Percentiles rank a stretch among this genome's conserved stretches.
These are phyloP conservation scores for Cyprinodon tularosa DNA, from an alignment of 2,113 vertebrate species.

Conservation along the genomic window DNA sequence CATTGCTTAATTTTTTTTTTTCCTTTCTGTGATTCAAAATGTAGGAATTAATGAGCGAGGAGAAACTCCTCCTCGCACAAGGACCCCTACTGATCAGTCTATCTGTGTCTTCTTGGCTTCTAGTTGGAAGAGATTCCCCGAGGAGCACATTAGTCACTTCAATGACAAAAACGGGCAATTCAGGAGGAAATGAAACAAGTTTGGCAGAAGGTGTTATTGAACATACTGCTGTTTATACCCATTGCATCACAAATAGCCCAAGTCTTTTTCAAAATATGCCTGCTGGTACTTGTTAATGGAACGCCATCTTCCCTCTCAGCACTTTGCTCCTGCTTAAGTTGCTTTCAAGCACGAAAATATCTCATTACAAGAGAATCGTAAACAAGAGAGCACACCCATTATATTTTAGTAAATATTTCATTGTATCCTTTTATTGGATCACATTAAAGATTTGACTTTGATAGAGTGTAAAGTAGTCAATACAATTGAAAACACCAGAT, in stretches of 20 bases:
- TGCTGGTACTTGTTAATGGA: constrained; percentile 5
- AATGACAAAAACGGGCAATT: constrained; percentile 56
- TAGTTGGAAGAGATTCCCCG: constrained; percentile 41
- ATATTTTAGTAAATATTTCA: too few species aligned
- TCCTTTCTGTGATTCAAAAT: constrained; percentile 29
- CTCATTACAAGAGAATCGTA: constrained; percentile 21
- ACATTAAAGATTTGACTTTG: too few species aligned
- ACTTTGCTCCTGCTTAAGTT: not conserved
- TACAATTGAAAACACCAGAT: too few species aligned
- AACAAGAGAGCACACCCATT: not conserved
- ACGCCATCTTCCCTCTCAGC: constrained; percentile 10
- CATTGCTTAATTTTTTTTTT: constrained; percentile 21
- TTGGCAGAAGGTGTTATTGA: constrained; percentile 47
- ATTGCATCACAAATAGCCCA: constrained; percentile 10
- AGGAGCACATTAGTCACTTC: constrained; percentile 65
- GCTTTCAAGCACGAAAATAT: constrained; percentile 14
- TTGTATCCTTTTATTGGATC: too few species aligned
- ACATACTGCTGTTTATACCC: constrained; percentile 33
- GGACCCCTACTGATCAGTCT: constrained; percentile 15
- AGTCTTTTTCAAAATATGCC: constrained; percentile 25
- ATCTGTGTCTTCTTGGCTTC: constrained; percentile 41
- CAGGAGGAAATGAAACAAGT: constrained; percentile 38
- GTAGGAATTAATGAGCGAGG: constrained; percentile 32
- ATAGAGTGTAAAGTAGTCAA: too few species aligned
- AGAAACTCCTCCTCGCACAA: constrained; percentile 24